Conservation (phyloP, 2,797 vertebrate species). For the Gambelia wislizenii region DNA sequence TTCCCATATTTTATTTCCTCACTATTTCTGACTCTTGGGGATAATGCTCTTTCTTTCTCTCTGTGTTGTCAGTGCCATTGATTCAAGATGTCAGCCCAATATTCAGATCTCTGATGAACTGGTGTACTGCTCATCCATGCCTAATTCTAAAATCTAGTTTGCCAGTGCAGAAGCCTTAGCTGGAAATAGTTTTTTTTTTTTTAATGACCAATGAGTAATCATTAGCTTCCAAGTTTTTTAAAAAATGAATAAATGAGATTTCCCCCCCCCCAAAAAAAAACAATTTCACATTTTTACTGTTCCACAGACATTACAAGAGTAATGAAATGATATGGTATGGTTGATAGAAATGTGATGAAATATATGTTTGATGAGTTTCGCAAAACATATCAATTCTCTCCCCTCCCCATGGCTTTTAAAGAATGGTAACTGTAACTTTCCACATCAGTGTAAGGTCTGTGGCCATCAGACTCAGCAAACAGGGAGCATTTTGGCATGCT, state of each 20-base stretch:
- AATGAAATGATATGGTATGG: not conserved
- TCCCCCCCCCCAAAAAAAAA: too few species aligned
- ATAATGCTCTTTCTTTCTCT: not conserved
- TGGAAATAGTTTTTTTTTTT: not conserved
- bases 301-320: not conserved
- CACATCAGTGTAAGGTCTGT: constrained; percentile 46
- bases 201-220: not conserved
- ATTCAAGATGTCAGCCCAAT: not conserved
- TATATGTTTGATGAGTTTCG: constrained; percentile 21
- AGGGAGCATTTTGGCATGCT: constrained; percentile 57
- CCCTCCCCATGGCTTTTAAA: constrained; percentile 44
- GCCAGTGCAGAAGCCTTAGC: not conserved
- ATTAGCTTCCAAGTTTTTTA: not conserved
- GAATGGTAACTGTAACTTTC: constrained; percentile 57
- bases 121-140: not conserved
- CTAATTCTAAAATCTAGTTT: not conserved
- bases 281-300: not conserved
- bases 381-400: not conserved
- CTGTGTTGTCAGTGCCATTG: not conserved
- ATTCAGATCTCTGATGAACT: not conserved
- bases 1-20: not conserved
- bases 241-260: not conserved
- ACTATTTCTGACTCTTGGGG: not conserved
- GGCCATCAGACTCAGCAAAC: constrained; percentile 53
- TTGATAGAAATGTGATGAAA: not conserved